phyloP scores from a whole-genome alignment of 1,140 invertebrate species.

The Andricus grossulariae region DNA sequence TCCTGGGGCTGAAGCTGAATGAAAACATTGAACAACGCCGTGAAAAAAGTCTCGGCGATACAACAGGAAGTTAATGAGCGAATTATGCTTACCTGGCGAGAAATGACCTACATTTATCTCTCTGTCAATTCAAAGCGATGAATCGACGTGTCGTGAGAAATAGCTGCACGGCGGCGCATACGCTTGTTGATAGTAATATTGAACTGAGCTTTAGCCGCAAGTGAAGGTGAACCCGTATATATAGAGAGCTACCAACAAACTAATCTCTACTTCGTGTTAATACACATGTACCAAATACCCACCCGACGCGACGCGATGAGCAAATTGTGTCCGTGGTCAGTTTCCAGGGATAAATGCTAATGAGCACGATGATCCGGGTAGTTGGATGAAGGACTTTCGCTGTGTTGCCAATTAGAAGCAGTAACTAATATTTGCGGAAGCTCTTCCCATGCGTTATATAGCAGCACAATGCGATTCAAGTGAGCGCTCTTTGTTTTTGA shows the following conservation, averaged over 20 bases:
- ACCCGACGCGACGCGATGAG: too few relatives aligned
- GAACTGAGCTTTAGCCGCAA: neutral
- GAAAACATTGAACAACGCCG: neutral
- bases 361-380: conserved; percentile 30
- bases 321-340: conserved; percentile 21
- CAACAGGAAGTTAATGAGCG: neutral
- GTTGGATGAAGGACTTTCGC: conserved; percentile 39
- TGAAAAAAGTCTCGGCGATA: neutral
- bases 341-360: conserved; percentile 33
- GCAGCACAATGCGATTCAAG: neutral
- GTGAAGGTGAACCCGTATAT: neutral
- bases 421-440: conserved; percentile 19
- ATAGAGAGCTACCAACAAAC: neutral
- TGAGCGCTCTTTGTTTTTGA: conserved; percentile 9
- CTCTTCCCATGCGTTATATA: conserved; percentile 11
- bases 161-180: neutral
- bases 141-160: neutral
- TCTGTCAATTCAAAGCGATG: neutral
- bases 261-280: conserved; percentile 5
- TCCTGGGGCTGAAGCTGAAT: neutral
- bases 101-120: neutral
- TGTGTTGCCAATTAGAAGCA: conserved; percentile 41
- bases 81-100: too few relatives aligned
- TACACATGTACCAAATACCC: neutral
- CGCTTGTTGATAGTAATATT: neutral